Evolutionary conservation across 2,888 invertebrate genomes (phyloP).

Genomic region (Parnassius apollo): DNA sequence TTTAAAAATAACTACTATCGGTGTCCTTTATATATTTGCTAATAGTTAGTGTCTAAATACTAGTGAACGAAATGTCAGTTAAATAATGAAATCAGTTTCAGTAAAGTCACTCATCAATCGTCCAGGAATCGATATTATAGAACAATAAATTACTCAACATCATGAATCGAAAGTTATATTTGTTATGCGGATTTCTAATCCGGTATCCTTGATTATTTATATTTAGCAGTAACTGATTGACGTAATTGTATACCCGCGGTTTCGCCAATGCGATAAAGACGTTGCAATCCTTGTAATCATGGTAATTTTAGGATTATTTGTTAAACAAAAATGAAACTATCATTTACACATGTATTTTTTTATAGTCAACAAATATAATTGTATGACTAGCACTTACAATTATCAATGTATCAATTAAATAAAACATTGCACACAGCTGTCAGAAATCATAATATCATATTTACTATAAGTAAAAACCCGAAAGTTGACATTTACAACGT

Average conservation of each 20-base stretch:
- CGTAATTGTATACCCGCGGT: conserved; percentile 14
- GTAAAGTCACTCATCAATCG: no score
- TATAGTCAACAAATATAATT: background rate
- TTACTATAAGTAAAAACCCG: no score
- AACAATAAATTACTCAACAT: conserved; percentile 1
- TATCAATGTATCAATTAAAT: background rate
- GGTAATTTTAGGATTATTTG: conserved; percentile 3
- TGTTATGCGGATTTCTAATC: conserved; percentile 21
- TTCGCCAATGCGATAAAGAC: conserved; percentile 3
- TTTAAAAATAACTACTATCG: no score
- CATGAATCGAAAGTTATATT: conserved; percentile 5
- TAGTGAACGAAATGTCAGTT: no score
- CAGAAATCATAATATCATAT: no score
- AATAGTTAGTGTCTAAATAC: no score
- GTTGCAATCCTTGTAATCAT: conserved; percentile 2
- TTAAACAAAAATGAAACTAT: background rate
- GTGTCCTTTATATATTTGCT: no score
- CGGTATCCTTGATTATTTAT: conserved; percentile 21
- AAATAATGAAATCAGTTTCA: no score
- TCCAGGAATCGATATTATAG: background rate
- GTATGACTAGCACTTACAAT: background rate
- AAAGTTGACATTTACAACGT: no score
- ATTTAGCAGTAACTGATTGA: conserved; percentile 4
- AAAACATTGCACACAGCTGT: background rate
- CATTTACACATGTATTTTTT: background rate